Evolutionary conservation across 2,113 vertebrate species (phyloP).

Genomic region (Gymnocephalus cernua): DNA sequence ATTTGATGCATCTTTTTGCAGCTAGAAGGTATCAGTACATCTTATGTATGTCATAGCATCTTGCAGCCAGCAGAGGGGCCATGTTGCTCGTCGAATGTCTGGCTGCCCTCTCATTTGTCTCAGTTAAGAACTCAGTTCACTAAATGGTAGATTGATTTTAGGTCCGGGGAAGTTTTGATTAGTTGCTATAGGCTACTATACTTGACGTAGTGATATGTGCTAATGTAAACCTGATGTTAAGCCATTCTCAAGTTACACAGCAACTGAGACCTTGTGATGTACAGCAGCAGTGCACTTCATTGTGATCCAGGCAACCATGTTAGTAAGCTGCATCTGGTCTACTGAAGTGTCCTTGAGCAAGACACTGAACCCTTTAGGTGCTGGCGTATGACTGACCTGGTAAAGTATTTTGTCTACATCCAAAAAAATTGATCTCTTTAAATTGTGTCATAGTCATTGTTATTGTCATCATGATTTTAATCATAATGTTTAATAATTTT

Average conservation of each 20-base stretch:
- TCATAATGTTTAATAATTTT: not conserved
- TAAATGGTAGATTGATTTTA: not conserved
- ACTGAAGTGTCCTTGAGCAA: slow-evolving; percentile 22
- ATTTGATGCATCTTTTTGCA: not conserved
- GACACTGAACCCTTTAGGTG: not conserved
- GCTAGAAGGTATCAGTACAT: not conserved
- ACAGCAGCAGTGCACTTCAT: not conserved
- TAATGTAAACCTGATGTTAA: slow-evolving; percentile 9
- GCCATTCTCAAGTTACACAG: slow-evolving; percentile 14
- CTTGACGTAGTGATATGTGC: slow-evolving; percentile 5
- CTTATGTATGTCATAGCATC: slow-evolving; percentile 2
- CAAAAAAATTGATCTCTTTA: not conserved
- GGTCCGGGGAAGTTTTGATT: slow-evolving; percentile 3
- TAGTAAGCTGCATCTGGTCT: slow-evolving; percentile 10
- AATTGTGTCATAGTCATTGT: not conserved
- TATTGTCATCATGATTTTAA: not conserved
- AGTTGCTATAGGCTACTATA: slow-evolving; percentile 1
- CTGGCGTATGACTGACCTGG: not conserved
- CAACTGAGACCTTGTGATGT: slow-evolving; percentile 13
- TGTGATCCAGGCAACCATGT: not conserved
- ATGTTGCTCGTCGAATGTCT: slow-evolving; percentile 6
- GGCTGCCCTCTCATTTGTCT: slow-evolving; percentile 9
- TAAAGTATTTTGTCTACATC: not conserved
- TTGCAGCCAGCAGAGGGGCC: slow-evolving; percentile 70
- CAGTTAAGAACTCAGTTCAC: slow-evolving; percentile 1